These are phyloP conservation scores for Pristionchus fissidentatus DNA, from an alignment of 2,888 invertebrate species.

Conservation along the genomic window DNA sequence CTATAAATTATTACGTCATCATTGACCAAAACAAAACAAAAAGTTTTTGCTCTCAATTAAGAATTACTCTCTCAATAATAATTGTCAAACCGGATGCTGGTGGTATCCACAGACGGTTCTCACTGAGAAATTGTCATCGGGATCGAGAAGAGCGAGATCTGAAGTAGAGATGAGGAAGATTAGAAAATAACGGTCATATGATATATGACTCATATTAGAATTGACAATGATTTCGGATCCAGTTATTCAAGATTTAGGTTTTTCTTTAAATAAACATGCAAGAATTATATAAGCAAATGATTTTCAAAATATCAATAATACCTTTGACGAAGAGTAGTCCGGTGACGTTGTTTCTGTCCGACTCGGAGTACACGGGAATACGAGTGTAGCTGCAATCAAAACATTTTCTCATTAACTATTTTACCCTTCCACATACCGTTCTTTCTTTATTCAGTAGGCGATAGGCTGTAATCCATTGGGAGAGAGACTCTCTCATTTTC, in stretches of 20 bases:
- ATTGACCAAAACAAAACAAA: not conserved
- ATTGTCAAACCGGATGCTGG: slow-evolving; percentile 82
- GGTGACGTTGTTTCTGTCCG: slow-evolving; percentile 65
- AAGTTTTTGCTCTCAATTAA: not conserved
- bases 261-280: not conserved
- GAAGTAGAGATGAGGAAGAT: not conserved
- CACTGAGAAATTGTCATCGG: slow-evolving; percentile 90
- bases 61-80: not conserved
- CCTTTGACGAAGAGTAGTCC: slow-evolving; percentile 87
- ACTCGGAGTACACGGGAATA: slow-evolving; percentile 86
- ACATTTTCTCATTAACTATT: too few species aligned
- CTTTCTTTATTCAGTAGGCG: too few species aligned
- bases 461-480: too few species aligned
- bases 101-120: slow-evolving; percentile 79
- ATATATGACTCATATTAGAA: too few species aligned
- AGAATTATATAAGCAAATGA: too few species aligned
- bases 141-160: slow-evolving; percentile 97
- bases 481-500: too few species aligned
- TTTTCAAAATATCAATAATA: not conserved
- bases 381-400: too few species aligned
- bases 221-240: too few species aligned
- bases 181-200: too few species aligned
- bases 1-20: slow-evolving; percentile 76
- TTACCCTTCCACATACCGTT: too few species aligned
- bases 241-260: not conserved